Percentiles rank a stretch among this genome's conserved stretches.
These are phyloP conservation scores for Eulemur rubriventer DNA, from an alignment of 2,797 vertebrate species.

Conservation along the genomic window DNA sequence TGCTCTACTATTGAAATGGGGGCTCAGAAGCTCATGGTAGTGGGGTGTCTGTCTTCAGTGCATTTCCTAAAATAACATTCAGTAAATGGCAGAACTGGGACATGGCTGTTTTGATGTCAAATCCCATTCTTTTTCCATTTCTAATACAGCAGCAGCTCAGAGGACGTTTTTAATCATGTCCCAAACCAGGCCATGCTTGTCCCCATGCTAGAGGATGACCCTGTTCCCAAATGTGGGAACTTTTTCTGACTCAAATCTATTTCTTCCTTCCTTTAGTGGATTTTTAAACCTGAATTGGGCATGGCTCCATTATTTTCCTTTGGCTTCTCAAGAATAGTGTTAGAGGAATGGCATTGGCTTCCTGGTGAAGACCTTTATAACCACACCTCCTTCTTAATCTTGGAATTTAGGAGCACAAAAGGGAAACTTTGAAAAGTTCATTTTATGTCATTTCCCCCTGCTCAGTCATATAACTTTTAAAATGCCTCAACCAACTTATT, in stretches of 20 bases:
- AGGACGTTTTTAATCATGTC: background rate
- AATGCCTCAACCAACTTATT: constrained; percentile 72
- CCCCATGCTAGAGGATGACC: background rate
- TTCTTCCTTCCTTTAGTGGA: background rate
- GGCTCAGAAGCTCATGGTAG: background rate
- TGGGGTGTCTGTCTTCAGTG: background rate
- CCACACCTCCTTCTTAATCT: background rate
- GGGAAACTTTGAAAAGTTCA: constrained; percentile 58
- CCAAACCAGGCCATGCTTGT: background rate
- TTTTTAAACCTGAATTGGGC: background rate
- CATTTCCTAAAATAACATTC: background rate
- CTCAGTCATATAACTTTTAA: constrained; percentile 74
- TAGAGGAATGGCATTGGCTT: background rate
- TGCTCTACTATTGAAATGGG: background rate
- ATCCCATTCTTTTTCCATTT: background rate
- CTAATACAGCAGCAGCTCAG: background rate
- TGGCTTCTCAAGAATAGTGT: background rate
- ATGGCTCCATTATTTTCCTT: background rate
- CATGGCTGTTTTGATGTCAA: background rate
- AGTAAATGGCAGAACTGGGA: background rate
- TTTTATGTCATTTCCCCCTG: constrained; percentile 55
- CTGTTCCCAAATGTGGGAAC: background rate
- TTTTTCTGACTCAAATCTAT: background rate
- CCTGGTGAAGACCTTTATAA: background rate
- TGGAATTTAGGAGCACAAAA: constrained; percentile 26